A percentile compares a stretch with the other conserved stretches of the same genome.
Conservation (phyloP, 1,140 invertebrate genomes). For the Philopotamus ludificatus region DNA sequence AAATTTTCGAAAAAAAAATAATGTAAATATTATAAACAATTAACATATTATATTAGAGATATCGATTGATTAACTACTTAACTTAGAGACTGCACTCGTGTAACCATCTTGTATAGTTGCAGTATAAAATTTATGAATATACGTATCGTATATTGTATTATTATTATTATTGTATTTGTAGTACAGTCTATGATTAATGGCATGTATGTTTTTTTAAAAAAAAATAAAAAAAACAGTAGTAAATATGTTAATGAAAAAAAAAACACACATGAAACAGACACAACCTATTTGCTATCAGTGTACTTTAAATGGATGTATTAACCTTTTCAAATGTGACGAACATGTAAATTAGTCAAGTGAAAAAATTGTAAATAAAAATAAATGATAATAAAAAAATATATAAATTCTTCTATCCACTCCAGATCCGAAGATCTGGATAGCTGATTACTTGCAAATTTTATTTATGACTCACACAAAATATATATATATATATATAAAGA, state of each 20-base stretch:
- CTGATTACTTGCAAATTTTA: too few relatives aligned
- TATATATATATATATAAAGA: background rate
- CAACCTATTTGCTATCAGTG: slow-evolving; percentile 21
- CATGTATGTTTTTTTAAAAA: slow-evolving; percentile 35
- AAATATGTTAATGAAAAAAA: slow-evolving; percentile 13
- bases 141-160: slow-evolving; percentile 42
- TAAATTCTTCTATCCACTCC: too few relatives aligned
- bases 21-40: background rate
- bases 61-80: background rate
- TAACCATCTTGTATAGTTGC: slow-evolving; percentile 18
- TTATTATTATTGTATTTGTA: slow-evolving; percentile 38
- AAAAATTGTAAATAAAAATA: slow-evolving; percentile 17
- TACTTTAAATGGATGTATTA: slow-evolving; percentile 27
- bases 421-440: too few relatives aligned
- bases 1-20: background rate
- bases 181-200: slow-evolving; percentile 39
- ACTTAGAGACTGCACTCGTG: slow-evolving; percentile 28
- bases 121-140: slow-evolving; percentile 33
- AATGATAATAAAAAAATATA: slow-evolving; percentile 6
- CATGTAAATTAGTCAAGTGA: slow-evolving; percentile 30
- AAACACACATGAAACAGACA: slow-evolving; percentile 26
- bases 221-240: slow-evolving; percentile 3
- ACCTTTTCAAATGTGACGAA: slow-evolving; percentile 20
- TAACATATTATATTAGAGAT: background rate
- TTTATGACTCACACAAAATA: background rate